Conservation (phyloP, 2,113 vertebrate species). For the Cyanoliseus patagonus region DNA sequence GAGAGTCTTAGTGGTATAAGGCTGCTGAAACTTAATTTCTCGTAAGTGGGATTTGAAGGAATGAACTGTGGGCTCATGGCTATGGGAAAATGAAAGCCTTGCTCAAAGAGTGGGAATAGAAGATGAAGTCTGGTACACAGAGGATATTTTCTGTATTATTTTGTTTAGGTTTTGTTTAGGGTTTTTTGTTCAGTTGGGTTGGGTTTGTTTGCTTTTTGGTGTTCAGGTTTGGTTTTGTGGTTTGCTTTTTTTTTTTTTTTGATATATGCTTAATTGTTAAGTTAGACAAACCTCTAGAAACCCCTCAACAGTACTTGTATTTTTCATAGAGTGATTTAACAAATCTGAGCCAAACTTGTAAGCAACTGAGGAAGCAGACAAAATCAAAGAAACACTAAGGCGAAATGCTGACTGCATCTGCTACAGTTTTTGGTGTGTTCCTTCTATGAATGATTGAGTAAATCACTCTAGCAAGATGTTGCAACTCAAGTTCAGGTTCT, state of each 20-base stretch:
- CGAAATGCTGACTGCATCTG: not conserved
- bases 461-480: not conserved
- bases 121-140: not conserved
- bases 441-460: not conserved
- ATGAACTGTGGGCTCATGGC: not conserved
- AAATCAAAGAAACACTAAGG: not conserved
- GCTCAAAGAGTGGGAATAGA: not conserved
- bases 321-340: not conserved
- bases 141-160: not conserved
- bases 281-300: not conserved
- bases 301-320: accelerated
- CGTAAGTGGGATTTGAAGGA: not conserved
- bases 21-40: conserved; percentile 27
- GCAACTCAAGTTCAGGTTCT: too few species aligned
- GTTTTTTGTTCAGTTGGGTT: not conserved
- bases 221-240: accelerated
- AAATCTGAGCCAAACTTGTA: not conserved
- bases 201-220: not conserved
- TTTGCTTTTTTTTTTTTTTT: not conserved
- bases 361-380: not conserved
- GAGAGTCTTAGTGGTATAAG: conserved; percentile 15
- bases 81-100: not conserved
- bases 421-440: accelerated
- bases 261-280: not conserved
- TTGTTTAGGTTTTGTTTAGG: not conserved